Evolutionary conservation across 2,797 vertebrate genomes (phyloP).

Genomic region (Sternarchorhynchus goeldii): DNA sequence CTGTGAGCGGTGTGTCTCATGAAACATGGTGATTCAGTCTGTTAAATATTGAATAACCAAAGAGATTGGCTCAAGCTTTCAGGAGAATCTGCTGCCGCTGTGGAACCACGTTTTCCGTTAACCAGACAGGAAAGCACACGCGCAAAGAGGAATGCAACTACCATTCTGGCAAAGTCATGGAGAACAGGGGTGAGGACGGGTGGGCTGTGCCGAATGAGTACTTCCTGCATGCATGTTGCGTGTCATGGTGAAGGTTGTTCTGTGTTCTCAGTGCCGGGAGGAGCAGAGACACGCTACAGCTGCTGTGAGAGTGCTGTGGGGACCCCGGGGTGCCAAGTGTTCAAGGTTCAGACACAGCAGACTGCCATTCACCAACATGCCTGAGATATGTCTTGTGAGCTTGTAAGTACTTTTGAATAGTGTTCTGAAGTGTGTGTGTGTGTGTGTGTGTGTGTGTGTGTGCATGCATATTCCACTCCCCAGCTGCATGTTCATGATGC

Average conservation of each 20-base stretch:
- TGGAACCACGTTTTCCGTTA: constrained; percentile 77
- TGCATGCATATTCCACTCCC: not conserved
- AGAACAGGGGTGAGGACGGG: constrained; percentile 71
- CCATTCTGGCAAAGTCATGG: constrained; percentile 78
- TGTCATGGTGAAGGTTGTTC: not conserved
- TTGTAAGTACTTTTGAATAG: too few species aligned
- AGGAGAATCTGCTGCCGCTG: constrained; percentile 82
- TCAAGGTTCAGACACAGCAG: constrained; percentile 70
- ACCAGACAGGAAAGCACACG: constrained; percentile 71
- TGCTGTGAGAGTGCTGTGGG: constrained; percentile 83
- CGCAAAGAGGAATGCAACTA: constrained; percentile 82
- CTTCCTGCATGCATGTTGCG: not conserved
- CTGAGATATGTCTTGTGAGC: too few species aligned
- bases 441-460: not conserved
- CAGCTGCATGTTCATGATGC: constrained; percentile 84
- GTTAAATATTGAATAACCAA: constrained; percentile 21
- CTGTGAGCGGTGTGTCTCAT: not conserved
- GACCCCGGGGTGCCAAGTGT: constrained; percentile 77
- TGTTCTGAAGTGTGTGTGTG: not conserved
- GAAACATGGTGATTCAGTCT: too few species aligned
- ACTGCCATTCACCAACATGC: too few species aligned
- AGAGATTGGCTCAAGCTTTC: constrained; percentile 65
- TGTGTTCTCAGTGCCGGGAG: constrained; percentile 72
- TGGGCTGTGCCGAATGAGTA: not conserved
- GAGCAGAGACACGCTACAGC: constrained; percentile 78